These are phyloP conservation scores for Lasiommata megera DNA, from an alignment of 2,888 invertebrate genomes.

Conservation along the genomic window DNA sequence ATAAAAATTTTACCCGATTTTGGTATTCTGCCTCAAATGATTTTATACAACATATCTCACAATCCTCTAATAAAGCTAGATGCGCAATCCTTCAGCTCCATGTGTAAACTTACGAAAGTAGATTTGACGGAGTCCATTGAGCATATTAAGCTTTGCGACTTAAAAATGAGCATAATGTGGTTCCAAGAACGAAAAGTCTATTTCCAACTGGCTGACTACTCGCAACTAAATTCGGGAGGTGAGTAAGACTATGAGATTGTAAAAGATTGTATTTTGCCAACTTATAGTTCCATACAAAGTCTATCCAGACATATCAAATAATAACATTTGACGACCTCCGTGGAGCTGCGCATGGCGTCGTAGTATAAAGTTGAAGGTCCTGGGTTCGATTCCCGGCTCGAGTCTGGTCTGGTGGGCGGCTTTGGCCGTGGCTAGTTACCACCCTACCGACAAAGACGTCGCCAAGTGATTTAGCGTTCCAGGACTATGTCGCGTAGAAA, in stretches of 20 bases:
- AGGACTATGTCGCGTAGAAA: too few species aligned
- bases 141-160: constrained; percentile 50
- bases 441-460: too few species aligned
- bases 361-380: too few species aligned
- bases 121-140: constrained; percentile 70
- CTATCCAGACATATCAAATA: too few species aligned
- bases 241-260: constrained; percentile 14
- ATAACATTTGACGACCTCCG: too few species aligned
- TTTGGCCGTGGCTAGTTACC: too few species aligned
- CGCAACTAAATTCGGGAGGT: constrained; percentile 62
- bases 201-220: constrained; percentile 61
- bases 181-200: constrained; percentile 56
- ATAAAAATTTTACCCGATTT: constrained; percentile 82
- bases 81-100: constrained; percentile 79
- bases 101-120: constrained; percentile 83
- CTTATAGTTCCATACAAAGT: too few species aligned
- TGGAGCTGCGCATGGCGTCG: too few species aligned
- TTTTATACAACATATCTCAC: constrained; percentile 82
- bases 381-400: too few species aligned
- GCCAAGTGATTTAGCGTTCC: too few species aligned
- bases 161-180: constrained; percentile 60
- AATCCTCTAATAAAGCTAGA: constrained; percentile 75
- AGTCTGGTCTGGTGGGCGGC: too few species aligned
- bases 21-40: constrained; percentile 81
- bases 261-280: too few species aligned